Conservation (phyloP, 2,888 invertebrate genomes). For the Monochamus alternatus region DNA sequence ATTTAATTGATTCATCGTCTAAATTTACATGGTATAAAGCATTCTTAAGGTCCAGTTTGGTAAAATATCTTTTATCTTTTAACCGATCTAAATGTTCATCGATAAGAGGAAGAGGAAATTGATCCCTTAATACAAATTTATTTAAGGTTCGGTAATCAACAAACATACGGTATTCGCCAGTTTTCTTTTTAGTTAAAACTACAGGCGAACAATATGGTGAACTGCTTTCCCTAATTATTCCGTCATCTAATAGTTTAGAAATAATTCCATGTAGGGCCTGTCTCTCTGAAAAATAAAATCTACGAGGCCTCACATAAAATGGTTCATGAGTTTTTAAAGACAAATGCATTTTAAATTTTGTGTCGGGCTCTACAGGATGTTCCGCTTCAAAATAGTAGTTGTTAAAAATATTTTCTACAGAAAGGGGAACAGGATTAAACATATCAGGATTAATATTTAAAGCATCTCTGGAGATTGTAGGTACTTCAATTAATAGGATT, state of each 20-base stretch:
- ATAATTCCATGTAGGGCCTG: background rate
- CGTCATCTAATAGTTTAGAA: background rate
- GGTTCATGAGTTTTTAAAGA: background rate
- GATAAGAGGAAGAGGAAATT: conserved; percentile 5
- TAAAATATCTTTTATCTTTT: conserved; percentile 19
- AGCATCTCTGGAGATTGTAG: too few relatives aligned
- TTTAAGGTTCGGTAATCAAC: background rate
- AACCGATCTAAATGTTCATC: conserved; percentile 22
- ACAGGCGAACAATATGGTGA: background rate
- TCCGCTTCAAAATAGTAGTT: too few relatives aligned
- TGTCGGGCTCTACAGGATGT: too few relatives aligned
- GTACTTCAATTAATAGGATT: too few relatives aligned
- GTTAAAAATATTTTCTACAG: too few relatives aligned
- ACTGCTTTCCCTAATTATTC: background rate
- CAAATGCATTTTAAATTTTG: background rate
- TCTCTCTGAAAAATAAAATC: background rate
- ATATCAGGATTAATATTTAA: too few relatives aligned
- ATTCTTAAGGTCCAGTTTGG: conserved; percentile 11
- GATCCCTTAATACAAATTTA: conserved; percentile 11
- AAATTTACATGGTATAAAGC: conserved; percentile 13
- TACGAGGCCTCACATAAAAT: background rate
- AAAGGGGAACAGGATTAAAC: too few relatives aligned
- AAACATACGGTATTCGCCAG: conserved; percentile 4
- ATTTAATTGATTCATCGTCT: conserved; percentile 9
- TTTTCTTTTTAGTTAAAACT: background rate